Evolutionary conservation across 2,797 vertebrate species (phyloP).

Genomic region (Mareca penelope): DNA sequence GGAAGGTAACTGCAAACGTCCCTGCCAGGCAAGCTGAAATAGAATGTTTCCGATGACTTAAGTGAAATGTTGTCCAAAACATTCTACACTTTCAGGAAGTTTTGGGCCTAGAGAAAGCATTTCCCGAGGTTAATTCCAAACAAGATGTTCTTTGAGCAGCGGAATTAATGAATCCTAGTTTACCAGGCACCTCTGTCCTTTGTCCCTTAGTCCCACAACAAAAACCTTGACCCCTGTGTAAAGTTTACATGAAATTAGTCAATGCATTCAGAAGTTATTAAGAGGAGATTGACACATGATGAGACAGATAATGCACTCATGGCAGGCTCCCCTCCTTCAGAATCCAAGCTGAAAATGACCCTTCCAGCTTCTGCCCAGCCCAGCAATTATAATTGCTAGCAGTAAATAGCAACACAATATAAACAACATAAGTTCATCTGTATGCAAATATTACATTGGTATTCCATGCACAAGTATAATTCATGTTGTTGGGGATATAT

Average conservation of each 20-base stretch:
- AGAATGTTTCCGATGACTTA: neutral
- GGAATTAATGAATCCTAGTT: neutral
- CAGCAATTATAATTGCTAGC: slow-evolving; percentile 18
- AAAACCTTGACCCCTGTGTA: neutral
- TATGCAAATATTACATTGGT: slow-evolving; percentile 15
- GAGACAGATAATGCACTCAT: neutral
- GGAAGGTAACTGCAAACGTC: neutral
- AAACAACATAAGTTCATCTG: slow-evolving; percentile 34
- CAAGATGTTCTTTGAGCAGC: neutral
- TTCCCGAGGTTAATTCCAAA: slow-evolving; percentile 12
- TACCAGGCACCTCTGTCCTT: neutral
- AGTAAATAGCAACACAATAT: slow-evolving; percentile 54
- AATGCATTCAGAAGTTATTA: slow-evolving; percentile 9
- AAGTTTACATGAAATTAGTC: slow-evolving; percentile 26
- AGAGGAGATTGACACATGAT: slow-evolving; percentile 10
- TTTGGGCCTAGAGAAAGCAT: neutral
- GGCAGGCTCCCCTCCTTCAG: slow-evolving; percentile 10
- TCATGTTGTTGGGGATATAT: neutral
- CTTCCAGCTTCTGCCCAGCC: slow-evolving; percentile 31
- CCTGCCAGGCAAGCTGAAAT: neutral
- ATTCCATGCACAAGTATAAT: neutral
- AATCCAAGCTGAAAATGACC: slow-evolving; percentile 25
- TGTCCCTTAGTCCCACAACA: slow-evolving; percentile 31
- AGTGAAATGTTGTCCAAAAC: neutral
- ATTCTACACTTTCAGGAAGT: neutral